Conservation (phyloP, 2,113 vertebrate genomes). For the Apodemus sylvaticus region DNA sequence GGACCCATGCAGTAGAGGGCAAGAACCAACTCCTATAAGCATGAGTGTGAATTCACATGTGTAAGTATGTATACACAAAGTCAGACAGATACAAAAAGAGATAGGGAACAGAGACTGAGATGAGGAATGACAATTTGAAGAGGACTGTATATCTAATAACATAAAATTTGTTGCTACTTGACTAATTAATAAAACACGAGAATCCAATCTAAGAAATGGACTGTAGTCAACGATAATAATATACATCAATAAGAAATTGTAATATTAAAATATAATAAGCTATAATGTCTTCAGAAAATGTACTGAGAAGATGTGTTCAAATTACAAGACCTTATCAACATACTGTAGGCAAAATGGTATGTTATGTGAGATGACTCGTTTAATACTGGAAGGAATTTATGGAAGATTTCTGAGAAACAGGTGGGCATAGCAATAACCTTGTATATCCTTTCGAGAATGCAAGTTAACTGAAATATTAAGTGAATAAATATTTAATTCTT, state of each 20-base stretch:
- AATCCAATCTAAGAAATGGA: not conserved
- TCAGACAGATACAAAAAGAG: not conserved
- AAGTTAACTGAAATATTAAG: conserved; percentile 80
- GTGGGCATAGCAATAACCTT: conserved; percentile 58
- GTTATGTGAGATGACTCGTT: not conserved
- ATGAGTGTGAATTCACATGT: too few species aligned
- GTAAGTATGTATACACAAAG: not conserved
- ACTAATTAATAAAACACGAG: not conserved
- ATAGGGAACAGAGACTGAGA: not conserved
- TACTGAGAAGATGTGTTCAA: not conserved
- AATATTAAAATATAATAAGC: not conserved
- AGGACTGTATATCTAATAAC: not conserved
- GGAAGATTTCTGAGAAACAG: conserved; percentile 72
- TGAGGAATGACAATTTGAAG: not conserved
- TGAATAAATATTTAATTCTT: conserved; percentile 80
- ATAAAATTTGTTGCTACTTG: conserved; percentile 8
- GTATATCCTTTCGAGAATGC: conserved; percentile 75
- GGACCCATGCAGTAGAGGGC: not conserved
- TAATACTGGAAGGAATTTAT: conserved; percentile 62
- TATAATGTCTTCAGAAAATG: not conserved
- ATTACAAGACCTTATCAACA: not conserved
- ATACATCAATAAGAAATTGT: not conserved
- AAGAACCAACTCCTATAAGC: not conserved
- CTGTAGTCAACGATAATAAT: not conserved
- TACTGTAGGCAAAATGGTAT: not conserved